A percentile compares a stretch with the other conserved stretches of the same genome.
Conservation (phyloP, 2,797 vertebrate genomes). For the Peromyscus melanophrys region DNA sequence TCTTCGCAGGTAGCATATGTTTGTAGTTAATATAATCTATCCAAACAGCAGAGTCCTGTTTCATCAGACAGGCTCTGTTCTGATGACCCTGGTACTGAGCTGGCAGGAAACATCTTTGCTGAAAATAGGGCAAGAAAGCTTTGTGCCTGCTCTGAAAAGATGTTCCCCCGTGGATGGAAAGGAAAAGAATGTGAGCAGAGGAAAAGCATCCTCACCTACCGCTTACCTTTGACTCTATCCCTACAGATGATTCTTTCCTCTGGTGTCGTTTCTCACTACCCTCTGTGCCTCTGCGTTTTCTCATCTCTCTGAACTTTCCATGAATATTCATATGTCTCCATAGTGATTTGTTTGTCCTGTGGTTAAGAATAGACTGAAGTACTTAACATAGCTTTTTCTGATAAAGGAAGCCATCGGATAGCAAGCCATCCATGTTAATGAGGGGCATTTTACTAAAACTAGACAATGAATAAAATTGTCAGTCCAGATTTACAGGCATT, state of each 20-base stretch:
- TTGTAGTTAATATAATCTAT: constrained; percentile 51
- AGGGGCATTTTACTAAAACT: constrained; percentile 46
- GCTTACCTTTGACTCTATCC: neutral
- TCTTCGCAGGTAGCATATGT: constrained; percentile 41
- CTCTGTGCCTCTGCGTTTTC: neutral
- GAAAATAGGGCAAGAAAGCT: constrained; percentile 39
- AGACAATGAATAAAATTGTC: constrained; percentile 25
- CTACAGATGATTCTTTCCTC: neutral
- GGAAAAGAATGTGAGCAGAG: constrained; percentile 25
- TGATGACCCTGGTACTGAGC: constrained; percentile 43
- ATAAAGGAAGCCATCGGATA: constrained; percentile 40
- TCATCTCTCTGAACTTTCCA: constrained; percentile 52
- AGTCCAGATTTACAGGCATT: neutral
- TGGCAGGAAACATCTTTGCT: constrained; percentile 49
- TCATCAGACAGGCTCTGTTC: constrained; percentile 59
- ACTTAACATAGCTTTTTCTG: constrained; percentile 66
- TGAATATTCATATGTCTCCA: constrained; percentile 70
- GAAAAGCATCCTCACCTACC: neutral
- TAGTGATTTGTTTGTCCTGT: constrained; percentile 1
- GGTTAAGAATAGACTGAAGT: constrained; percentile 66
- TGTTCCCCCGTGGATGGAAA: neutral
- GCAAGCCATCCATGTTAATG: constrained; percentile 55
- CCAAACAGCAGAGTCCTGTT: constrained; percentile 60
- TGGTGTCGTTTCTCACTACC: neutral
- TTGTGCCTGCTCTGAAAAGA: constrained; percentile 41